Base-by-base conservation (phyloP, 2,797 vertebrate genomes). In the Huso huso region DNA sequence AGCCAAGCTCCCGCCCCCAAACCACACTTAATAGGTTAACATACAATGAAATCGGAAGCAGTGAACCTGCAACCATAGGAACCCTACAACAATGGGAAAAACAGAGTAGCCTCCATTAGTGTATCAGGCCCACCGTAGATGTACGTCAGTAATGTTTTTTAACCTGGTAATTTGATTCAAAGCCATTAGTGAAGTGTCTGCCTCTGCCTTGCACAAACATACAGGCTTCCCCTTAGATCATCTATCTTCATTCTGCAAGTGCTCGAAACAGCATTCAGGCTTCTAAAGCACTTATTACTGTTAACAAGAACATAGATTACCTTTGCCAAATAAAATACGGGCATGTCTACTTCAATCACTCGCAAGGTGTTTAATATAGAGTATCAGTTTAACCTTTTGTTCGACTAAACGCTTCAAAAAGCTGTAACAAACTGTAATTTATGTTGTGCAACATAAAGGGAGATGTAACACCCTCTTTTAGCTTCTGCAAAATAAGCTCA, bases 201-300 rank as follows among this genome's bases (percentile, higher is more conserved):
- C 9, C 69, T 82, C 75, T 58, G 2, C 49, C 66, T 11, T 60
- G 12, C 48, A 4, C 4, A 49, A 0, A 64, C 15, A 66, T 18
- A 64, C n/a, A 64, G 18, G 12, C 53, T 69, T 76, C 77, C 3
- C 13, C 64, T 66, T 2, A 55, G n/a, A 63, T 70, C 23, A 70
- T 80, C 67, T 69, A 0, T 79, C 74, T 80, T 78, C 69, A 75
- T 70, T 66, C 7, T 10, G 10, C 9, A n/a, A n/a, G 10, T 55
- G 53, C 6, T 55, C n/a, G 66, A 58, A 66, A 78, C 23, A 62
- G 52, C 48, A 62, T 23, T 76, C 57, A 67, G 2, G 6, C 65
- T 71, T 60, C 51, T 70, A 64, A 65, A 51, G 52, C 57, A 67
- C 12, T 73, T 71, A 78, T 8, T 70, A 48, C 49, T 69, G n/a